Base-by-base conservation (phyloP, 2,888 invertebrate genomes). In the Trachelus iudaicus region DNA sequence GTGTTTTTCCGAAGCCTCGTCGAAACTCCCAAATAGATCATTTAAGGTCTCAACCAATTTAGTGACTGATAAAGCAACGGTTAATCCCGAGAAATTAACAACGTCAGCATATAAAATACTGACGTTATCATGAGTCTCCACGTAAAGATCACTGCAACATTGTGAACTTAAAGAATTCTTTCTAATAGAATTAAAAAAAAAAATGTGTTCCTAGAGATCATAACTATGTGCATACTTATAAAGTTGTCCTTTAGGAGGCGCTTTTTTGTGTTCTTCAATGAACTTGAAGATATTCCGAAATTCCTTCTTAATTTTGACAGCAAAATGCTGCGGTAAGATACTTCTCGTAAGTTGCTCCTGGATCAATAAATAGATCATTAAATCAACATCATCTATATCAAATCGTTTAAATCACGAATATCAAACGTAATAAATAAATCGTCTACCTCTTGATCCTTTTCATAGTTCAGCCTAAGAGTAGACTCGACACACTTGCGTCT, bases 31-130 rank as follows among this genome's bases (percentile, higher is more conserved):
- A 90, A 98, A 98, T 0, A 98, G 93, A 89, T 98, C 97, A 87
- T 98, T 98, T 30, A 98, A 92, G 1, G 97, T 96, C 89, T 97
- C 97, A 3, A 98, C 96, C 84, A 98, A 94, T 81, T 96, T 95
- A 88, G 95, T 94, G 0, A 97, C 96, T 0, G 96, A 95, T 77
- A 98, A 91, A 1, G 96, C 95, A 0, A 96, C 96, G 0, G 98
- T 98, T 92, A 97, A 94, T 85, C 95, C 95, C 0, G 98, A 98
- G 88, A 97, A 98, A 92, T 98, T 98, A 0, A 98, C 98, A 73
- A 98, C 97, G 90, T 98, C 98, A 0, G 98, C 98, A 88, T 97
- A 98, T 56, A 98, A 92, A 82, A 98, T 97, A 84, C 97, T 96
- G 1, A 98, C 98, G 88, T 98, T 96, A 30, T 96, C 94, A 89